Evolutionary conservation across 2,113 vertebrate genomes (phyloP).

Genomic region (Crotalus tigris): DNA sequence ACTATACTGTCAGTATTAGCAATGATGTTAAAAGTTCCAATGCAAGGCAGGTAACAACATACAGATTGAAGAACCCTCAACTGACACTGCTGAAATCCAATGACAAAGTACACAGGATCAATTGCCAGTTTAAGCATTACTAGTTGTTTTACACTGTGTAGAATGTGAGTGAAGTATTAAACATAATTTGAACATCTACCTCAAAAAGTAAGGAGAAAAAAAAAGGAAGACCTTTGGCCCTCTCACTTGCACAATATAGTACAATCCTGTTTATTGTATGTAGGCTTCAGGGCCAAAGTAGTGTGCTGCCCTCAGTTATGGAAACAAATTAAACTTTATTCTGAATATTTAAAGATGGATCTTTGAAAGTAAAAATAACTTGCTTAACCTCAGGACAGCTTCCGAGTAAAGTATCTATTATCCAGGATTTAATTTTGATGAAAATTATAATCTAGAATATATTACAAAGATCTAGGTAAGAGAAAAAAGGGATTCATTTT

Average conservation of each 20-base stretch:
- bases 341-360: too few species aligned
- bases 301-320: not conserved
- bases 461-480: too few species aligned
- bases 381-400: too few species aligned
- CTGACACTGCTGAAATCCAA: not conserved
- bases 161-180: not conserved
- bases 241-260: not conserved
- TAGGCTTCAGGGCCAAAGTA: not conserved
- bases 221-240: not conserved
- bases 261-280: not conserved
- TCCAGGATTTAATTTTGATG: too few species aligned
- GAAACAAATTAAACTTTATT: not conserved
- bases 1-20: not conserved
- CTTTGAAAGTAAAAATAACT: too few species aligned
- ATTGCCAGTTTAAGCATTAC: not conserved
- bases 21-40: not conserved
- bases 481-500: too few species aligned
- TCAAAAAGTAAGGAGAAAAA: not conserved
- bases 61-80: not conserved
- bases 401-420: too few species aligned
- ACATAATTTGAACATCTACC: not conserved
- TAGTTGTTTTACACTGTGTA: not conserved
- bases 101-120: not conserved
- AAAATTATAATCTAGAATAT: too few species aligned
- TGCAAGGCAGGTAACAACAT: not conserved